Base-by-base conservation (phyloP, 2,888 invertebrate species). In the Sacculina carcini region DNA sequence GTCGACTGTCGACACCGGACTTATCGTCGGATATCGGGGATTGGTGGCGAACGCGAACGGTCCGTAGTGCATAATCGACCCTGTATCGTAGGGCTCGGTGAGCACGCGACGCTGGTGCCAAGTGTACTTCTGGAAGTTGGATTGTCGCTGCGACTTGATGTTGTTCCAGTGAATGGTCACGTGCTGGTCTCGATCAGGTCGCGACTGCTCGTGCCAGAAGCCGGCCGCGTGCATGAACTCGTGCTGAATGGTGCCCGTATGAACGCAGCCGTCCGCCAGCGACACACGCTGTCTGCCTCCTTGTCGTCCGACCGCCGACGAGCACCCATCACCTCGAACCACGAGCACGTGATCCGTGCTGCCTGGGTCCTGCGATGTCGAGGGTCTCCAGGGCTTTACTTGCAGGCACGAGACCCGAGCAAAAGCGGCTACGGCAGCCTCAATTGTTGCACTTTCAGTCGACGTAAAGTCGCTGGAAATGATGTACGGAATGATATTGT, bases 201-300 rank as follows among this genome's bases (percentile, higher is more conserved):
- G 58, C 48, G 64, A 67, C 56, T 69, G 69, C 55, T 69, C 69
- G 57, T 69, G 69, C 66, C 67, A 66, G 58, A 69, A 68, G 0
- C 69, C 69, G 3, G 65, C 59, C 0, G 65, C 66, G 56, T 70
- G 70, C 64, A 69, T 64, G 34, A 70, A 59, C 58, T 70, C 69
- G 58, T 70, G 69, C 55, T 66, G 61, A 52, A 68, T 62, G 48
- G 63, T 63, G 6, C 65, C 66, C 19, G 61, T 60, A 28, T 55
- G 58, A 31, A 62, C 57, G 53, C 65, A 65, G n/a, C 60, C 60
- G 10, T 53, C 52, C 1, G 58, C 56, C 51, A 69, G 59, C 1
- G 66, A 65, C 9, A 69, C 61, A 1, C 64, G 63, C 58, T 69
- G 69, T 39, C 63, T 61, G 1, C 68, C 68, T 6, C 4, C 40